A percentile compares a stretch with the other conserved stretches of the same genome.
phyloP scores from a whole-genome alignment of 2,888 invertebrate genomes.

The Eledone cirrhosa region DNA sequence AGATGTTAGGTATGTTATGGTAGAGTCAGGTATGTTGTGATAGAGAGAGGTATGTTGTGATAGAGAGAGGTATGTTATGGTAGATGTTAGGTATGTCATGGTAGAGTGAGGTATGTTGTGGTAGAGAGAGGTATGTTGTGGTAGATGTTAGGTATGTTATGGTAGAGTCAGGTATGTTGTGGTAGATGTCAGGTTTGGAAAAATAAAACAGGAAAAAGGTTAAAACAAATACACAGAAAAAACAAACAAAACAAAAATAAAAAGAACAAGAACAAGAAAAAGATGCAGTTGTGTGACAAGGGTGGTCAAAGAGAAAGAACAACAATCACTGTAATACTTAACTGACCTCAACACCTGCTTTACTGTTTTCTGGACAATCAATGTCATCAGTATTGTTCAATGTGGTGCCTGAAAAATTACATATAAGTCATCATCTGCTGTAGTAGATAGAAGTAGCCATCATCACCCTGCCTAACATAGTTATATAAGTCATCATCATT shows the following conservation, averaged over 20 bases:
- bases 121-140: neutral
- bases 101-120: neutral
- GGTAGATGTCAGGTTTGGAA: too few species aligned
- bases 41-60: too few species aligned
- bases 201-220: too few species aligned
- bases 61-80: too few species aligned
- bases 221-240: too few species aligned
- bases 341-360: constrained; percentile 39
- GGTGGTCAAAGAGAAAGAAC: constrained; percentile 25
- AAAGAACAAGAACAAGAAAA: too few species aligned
- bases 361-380: constrained; percentile 38
- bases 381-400: constrained; percentile 37
- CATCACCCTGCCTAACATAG: too few species aligned
- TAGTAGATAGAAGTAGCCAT: neutral
- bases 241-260: too few species aligned
- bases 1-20: too few species aligned
- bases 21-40: too few species aligned
- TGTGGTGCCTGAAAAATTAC: constrained; percentile 19
- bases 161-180: too few species aligned
- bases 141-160: neutral
- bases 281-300: constrained; percentile 3
- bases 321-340: constrained; percentile 31
- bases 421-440: constrained; percentile 12
- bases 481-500: too few species aligned
- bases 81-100: neutral